phyloP scores from a whole-genome alignment of 2,113 vertebrate genomes.

The Stigmatopora nigra region DNA sequence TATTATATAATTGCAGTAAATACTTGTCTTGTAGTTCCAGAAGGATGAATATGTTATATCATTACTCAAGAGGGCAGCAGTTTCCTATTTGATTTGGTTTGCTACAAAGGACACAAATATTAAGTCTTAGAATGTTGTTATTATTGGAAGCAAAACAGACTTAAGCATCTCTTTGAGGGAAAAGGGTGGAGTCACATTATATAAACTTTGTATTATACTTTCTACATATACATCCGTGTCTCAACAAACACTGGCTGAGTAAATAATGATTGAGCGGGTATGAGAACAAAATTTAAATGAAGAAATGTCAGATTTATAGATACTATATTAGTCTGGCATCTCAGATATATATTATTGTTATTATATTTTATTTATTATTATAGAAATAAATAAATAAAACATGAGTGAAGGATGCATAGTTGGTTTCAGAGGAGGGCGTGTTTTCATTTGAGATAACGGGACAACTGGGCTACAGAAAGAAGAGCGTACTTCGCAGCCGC shows the following conservation, averaged over 20 bases:
- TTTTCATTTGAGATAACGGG: slow-evolving; percentile 47
- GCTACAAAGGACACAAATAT: too few relatives aligned
- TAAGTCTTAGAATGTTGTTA: not conserved
- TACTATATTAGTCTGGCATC: too few relatives aligned
- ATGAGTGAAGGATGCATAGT: slow-evolving; percentile 30
- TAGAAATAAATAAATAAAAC: not conserved
- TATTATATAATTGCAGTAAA: not conserved
- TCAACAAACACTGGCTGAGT: not conserved
- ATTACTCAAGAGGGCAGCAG: not conserved
- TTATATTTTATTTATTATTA: too few relatives aligned
- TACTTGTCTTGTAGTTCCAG: not conserved
- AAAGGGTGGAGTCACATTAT: slow-evolving; percentile 40
- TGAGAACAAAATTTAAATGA: not conserved
- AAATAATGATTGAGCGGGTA: too few relatives aligned
- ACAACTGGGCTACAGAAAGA: slow-evolving; percentile 3
- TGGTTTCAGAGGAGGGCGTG: slow-evolving; percentile 44
- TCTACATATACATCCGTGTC: slow-evolving; percentile 15
- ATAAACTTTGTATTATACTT: slow-evolving; percentile 21
- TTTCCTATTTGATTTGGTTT: too few relatives aligned
- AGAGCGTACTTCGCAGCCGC: slow-evolving; percentile 1
- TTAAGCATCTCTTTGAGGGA: slow-evolving; percentile 4
- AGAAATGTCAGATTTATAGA: not conserved
- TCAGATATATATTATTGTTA: too few relatives aligned
- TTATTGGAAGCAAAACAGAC: not conserved
- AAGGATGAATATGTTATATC: not conserved